These are phyloP conservation scores for Athalia cordata DNA, from an alignment of 2,888 invertebrate species.

Conservation along the genomic window DNA sequence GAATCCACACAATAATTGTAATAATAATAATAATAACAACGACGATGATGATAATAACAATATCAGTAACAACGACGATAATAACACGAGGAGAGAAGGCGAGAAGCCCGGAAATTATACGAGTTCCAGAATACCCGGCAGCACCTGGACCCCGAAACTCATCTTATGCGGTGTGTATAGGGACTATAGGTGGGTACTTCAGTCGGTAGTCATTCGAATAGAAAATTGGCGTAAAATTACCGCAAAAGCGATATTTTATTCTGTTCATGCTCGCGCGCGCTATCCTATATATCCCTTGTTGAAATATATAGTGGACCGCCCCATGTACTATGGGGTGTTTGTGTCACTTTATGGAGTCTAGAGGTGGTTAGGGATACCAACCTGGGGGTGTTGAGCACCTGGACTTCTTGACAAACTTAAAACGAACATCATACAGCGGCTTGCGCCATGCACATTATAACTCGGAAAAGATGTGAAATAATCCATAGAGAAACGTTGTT, in stretches of 20 bases:
- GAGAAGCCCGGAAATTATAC: conserved; percentile 48
- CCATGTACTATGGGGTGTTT: conserved; percentile 58
- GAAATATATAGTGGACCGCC: conserved; percentile 23
- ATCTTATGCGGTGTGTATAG: conserved; percentile 32
- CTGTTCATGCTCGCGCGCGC: conserved; percentile 57
- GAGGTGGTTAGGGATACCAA: not conserved
- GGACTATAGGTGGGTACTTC: not conserved
- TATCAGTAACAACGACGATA: not conserved
- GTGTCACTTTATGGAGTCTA: conserved; percentile 63
- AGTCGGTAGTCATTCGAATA: conserved; percentile 61
- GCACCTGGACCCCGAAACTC: conserved; percentile 1
- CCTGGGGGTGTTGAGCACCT: conserved; percentile 29
- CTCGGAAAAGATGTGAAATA: too few species aligned
- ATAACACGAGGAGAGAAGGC: not conserved
- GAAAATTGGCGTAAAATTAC: conserved; percentile 73
- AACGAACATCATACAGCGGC: not conserved
- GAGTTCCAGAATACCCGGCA: conserved; percentile 12
- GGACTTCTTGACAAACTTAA: conserved; percentile 3
- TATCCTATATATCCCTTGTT: not conserved
- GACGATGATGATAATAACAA: conserved; percentile 6
- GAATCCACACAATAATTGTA: conserved; percentile 20
- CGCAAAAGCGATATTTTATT: conserved; percentile 70
- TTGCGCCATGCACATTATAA: not conserved
- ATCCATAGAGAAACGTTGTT: too few species aligned
- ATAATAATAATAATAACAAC: not conserved